Evolutionary conservation across 2,888 invertebrate species (phyloP), one percentile per base, ranked within the genome.

Genomic region (Didymodactylos carnosus): DNA sequence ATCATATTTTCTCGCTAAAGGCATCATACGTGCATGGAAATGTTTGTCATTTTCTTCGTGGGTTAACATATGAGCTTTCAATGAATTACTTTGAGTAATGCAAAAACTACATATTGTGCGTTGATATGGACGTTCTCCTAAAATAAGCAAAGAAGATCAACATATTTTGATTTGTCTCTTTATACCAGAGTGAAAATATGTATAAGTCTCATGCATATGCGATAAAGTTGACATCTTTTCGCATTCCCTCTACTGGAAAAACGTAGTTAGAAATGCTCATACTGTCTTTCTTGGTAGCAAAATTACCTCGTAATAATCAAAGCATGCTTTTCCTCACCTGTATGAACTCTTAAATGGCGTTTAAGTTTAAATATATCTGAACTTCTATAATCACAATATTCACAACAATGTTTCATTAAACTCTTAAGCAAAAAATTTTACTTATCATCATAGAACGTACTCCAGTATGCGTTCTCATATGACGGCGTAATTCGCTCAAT

Each of bases 291-390:
- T n/a, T n/a, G n/a, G n/a, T n/a, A n/a, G n/a, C n/a, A n/a, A n/a
- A n/a, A n/a, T n/a, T n/a, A n/a, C n/a, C n/a, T n/a, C n/a, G n/a
- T n/a, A n/a, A n/a, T n/a, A n/a, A n/a, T n/a, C n/a, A n/a, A n/a
- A n/a, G n/a, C n/a, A n/a, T n/a, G n/a, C n/a, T n/a, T 49, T 73
- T 81, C 82, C 75, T 82, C 82, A 10, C 83, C 86, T 0, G 86
- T 86, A 77, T 95, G 95, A 72, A 93, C 94, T 73, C 95, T 88
- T 77, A 95, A 85, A 82, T 97, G 95, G 0, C 95, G 88, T 83
- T 97, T 95, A 79, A 97, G 84, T 84, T 97, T 97, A 84, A 95
- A 97, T 39, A 94, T 94, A 83, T 97, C 97, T 7, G 94, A 94
- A 75, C 93, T 94, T 51, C 95, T 94, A 82, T 97, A 97, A 0